phyloP scores from a whole-genome alignment of 2,888 invertebrate species.

The Synergus itoensis region DNA sequence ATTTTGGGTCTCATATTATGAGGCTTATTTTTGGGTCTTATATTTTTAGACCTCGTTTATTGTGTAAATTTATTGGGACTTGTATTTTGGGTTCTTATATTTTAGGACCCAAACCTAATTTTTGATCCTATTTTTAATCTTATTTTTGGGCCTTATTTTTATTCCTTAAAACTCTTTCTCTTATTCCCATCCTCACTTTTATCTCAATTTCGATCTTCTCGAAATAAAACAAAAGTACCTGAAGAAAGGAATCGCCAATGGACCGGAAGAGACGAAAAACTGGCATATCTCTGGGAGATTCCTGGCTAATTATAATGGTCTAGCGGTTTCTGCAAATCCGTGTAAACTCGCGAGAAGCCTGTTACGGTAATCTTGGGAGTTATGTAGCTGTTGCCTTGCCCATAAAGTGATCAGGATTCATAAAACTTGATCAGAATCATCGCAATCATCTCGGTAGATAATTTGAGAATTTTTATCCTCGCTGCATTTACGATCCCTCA shows the following conservation, averaged over 20 bases:
- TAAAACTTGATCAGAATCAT: constrained; percentile 4
- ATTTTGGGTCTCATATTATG: no score
- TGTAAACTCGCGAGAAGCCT: constrained; percentile 15
- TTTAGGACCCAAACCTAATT: no score
- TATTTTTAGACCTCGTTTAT: no score
- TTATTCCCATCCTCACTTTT: background rate
- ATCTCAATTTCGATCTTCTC: background rate
- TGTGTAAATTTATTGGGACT: no score
- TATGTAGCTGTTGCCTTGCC: background rate
- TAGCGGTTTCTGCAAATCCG: constrained; percentile 37
- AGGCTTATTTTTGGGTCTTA: no score
- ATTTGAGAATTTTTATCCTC: background rate
- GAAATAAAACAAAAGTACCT: background rate
- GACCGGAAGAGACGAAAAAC: constrained; percentile 31
- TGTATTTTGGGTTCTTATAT: no score
- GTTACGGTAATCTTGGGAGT: constrained; percentile 25
- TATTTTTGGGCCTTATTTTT: no score
- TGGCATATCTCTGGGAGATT: constrained; percentile 5
- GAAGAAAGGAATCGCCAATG: background rate
- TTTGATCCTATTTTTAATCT: no score
- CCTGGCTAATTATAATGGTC: constrained; percentile 30
- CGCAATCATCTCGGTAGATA: constrained; percentile 2
- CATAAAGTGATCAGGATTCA: constrained; percentile 2
- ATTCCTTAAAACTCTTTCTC: background rate
- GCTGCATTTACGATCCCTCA: background rate